Evolutionary conservation across 23 tunicate genomes (phyloP), one percentile per base, ranked within the genome.

Genomic region (Trididemnum nubilum): DNA sequence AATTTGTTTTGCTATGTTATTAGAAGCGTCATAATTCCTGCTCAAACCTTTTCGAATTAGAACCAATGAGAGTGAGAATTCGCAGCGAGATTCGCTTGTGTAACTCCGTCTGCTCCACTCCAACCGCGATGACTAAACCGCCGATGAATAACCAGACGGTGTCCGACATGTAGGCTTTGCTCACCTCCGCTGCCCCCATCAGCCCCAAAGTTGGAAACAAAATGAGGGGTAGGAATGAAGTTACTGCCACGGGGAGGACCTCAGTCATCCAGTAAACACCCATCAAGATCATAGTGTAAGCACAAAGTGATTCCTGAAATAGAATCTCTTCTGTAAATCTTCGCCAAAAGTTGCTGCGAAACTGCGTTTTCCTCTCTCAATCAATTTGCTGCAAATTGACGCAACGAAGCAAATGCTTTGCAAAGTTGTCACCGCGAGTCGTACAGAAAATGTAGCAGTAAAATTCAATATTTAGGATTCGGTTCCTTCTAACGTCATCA

Each of bases 221-320:
- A n/a, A 87, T 81, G 0, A 87, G 82, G 12, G 92, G 92, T n/a
- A 87, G 36, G 65, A 87, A 74, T 12, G 86, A 72, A 7, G 92
- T 87, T 18, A 82, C 86, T 4, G 86, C 86, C 39, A 87, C 51
- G 0, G 92, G 92, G 12, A 87, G 35, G 61, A 81, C 85, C 71
- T 87, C 92, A 24, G 92, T 66, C 35, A 87, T 81, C 92, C 92
- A 87, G 82, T 81, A 87, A 3, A 73, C 86, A 4, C 81, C 92
- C 92, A 87, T 81, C 50, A 87, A 28, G 18, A 74, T 74, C 76
- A 87, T 87, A 76, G 81, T 72, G 67, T 79, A 87, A 18, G 80
- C 92, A 51, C 92, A 87, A 79, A 82, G 54, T 65, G 92, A 72
- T 61, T 87, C 92, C 92, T 87, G 49, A 23, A 44, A 44, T n/a